Percentiles rank a stretch among this genome's conserved stretches.
Conservation (phyloP, 1,140 invertebrate species). For the Leucophenga varia region DNA sequence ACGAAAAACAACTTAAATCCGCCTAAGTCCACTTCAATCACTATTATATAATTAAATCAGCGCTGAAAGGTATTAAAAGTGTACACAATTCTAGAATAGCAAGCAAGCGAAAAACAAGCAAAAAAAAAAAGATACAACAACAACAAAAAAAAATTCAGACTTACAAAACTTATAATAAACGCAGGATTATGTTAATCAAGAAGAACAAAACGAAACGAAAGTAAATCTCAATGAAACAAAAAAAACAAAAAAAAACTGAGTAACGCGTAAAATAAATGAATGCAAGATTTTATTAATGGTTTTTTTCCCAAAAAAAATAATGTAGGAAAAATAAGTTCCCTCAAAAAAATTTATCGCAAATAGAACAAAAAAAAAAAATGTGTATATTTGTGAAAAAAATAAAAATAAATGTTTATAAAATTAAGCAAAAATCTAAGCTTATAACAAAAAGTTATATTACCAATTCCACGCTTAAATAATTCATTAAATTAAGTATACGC, state of each 20-base stretch:
- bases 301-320: conserved; percentile 6
- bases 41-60: conserved; percentile 54
- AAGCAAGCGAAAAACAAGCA: too few relatives aligned
- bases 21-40: conserved; percentile 44
- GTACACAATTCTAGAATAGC: too few relatives aligned
- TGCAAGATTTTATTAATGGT: conserved; percentile 53
- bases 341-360: too few relatives aligned
- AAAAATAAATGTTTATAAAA: too few relatives aligned
- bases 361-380: too few relatives aligned
- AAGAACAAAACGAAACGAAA: conserved; percentile 40
- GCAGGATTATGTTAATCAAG: conserved; percentile 53
- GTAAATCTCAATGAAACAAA: conserved; percentile 4
- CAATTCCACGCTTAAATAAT: too few relatives aligned
- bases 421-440: too few relatives aligned
- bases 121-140: conserved; percentile 5
- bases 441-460: too few relatives aligned
- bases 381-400: too few relatives aligned
- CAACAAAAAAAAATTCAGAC: conserved; percentile 14
- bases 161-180: conserved; percentile 40
- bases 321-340: too few relatives aligned
- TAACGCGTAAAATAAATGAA: conserved; percentile 41
- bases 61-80: conserved; percentile 5
- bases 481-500: too few relatives aligned
- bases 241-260: conserved; percentile 1
- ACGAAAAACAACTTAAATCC: conserved; percentile 26